These are phyloP conservation scores for Procambarus clarkii DNA, from an alignment of 1,140 invertebrate species.

Conservation along the genomic window DNA sequence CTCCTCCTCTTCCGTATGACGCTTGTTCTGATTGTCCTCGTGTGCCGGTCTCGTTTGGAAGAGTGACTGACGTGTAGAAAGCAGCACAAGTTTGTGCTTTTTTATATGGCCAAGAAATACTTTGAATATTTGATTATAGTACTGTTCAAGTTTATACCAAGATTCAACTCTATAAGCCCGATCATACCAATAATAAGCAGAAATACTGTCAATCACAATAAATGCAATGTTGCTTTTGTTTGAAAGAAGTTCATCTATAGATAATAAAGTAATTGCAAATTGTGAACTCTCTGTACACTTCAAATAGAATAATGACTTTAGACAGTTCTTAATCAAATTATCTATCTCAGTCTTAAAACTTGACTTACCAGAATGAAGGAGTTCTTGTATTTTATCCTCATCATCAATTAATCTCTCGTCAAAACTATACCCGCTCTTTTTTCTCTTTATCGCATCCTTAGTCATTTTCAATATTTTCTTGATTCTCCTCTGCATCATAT, in stretches of 20 bases:
- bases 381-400: not conserved
- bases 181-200: constrained; percentile 24
- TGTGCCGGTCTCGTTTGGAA: not conserved
- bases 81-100: not conserved
- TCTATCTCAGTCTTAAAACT: constrained; percentile 10
- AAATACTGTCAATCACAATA: constrained; percentile 18
- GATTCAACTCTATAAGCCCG: constrained; percentile 1
- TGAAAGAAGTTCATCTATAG: not conserved
- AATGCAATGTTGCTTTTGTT: not conserved
- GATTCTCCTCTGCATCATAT: constrained; percentile 22
- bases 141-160: constrained; percentile 23
- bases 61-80: not conserved
- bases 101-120: constrained; percentile 1
- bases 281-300: constrained; percentile 15
- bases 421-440: not conserved
- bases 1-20: not conserved
- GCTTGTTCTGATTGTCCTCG: not conserved
- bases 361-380: not conserved
- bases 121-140: constrained; percentile 6
- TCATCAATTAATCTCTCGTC: constrained; percentile 27
- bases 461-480: not conserved
- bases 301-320: constrained; percentile 20
- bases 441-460: constrained; percentile 23
- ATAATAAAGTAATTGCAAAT: constrained; percentile 17
- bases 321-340: not conserved